phyloP scores from a whole-genome alignment of 2,797 vertebrate genomes.

The Phaenicophaeus curvirostris region DNA sequence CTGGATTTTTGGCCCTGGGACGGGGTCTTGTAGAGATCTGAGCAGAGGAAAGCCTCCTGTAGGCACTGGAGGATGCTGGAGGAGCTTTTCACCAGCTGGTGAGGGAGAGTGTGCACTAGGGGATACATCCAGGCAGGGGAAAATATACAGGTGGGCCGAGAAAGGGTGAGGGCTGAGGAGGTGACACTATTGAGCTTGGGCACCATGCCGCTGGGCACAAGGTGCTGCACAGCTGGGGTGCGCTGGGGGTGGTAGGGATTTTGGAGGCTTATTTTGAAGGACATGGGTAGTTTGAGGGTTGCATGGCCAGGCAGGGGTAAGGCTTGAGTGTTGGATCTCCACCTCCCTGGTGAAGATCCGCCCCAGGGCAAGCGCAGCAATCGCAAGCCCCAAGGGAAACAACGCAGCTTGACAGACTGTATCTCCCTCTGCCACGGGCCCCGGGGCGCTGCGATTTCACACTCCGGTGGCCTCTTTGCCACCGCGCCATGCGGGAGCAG shows the following conservation, averaged over 20 bases:
- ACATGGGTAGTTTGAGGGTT: not conserved
- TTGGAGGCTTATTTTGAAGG: not conserved
- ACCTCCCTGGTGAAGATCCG: conserved; percentile 27
- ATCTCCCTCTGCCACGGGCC: conserved; percentile 52
- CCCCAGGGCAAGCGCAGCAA: conserved; percentile 10
- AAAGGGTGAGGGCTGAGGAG: not conserved
- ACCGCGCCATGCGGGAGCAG: not conserved
- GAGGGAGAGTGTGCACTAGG: too few relatives aligned
- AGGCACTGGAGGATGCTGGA: rapidly evolving
- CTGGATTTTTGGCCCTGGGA: rapidly evolving
- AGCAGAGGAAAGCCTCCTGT: not conserved
- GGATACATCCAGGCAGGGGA: not conserved
- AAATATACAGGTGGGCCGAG: not conserved
- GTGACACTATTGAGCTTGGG: not conserved
- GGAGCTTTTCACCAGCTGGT: rapidly evolving
- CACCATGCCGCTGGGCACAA: rapidly evolving
- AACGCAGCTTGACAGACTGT: conserved; percentile 50
- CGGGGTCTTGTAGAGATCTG: not conserved
- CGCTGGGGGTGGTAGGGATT: rapidly evolving
- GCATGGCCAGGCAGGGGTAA: conserved; percentile 1
- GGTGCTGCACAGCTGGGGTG: not conserved
- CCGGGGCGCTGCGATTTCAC: conserved; percentile 26
- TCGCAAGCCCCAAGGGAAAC: conserved; percentile 13
- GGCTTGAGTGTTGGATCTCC: not conserved
- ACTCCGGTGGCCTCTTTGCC: not conserved